Evolutionary conservation across 1,140 invertebrate species (phyloP), one percentile per base, ranked within the genome.

Genomic region (Oreohelix idahoensis): DNA sequence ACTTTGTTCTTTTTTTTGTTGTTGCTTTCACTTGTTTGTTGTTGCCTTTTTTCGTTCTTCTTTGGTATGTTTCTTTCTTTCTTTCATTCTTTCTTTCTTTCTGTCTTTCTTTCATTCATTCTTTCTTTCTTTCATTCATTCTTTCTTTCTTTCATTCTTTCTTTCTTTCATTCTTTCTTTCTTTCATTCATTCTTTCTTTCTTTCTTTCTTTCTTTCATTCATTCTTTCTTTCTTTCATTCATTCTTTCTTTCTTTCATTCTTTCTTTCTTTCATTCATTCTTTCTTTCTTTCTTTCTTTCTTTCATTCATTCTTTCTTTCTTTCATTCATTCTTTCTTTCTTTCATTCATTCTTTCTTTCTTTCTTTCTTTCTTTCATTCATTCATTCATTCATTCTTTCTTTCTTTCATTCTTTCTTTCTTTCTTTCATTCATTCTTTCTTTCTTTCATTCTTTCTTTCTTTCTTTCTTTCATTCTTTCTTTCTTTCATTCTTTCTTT

Each of bases 31-130:
- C 20, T 77, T 5, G 17, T 15, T 17, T 29, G 11, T 51, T 51
- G 36, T 77, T 36, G 2, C 49, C 45, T 39, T 77, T 39, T 77
- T 39, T 77, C 38, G 2, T 29, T 77, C 75, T 51, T 39, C 26
- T 39, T 29, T 26, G 42, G 36, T 51, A 10, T 49, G 11, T 77
- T 23, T 53, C 75, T 17, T 39, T 53, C 75, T 77, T 39, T 77
- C 75, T 77, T 26, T 77, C 49, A 17, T 51, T 77, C 76, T 58
- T 26, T 58, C 76, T 58, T 17, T 78, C 76, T 78, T 10, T 78
- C 53, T 63, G 10, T 78, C 51, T 78, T 32, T 58, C 51, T 36
- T 26, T 78, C 39, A 15, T 32, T 35, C 29, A 11, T 11, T 49
- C 45, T 11, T 49, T 49, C 45, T 49, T 49, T 17, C 17, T 49